Base-by-base conservation (phyloP, 2,113 vertebrate genomes). In the Vulpes ferrilata region DNA sequence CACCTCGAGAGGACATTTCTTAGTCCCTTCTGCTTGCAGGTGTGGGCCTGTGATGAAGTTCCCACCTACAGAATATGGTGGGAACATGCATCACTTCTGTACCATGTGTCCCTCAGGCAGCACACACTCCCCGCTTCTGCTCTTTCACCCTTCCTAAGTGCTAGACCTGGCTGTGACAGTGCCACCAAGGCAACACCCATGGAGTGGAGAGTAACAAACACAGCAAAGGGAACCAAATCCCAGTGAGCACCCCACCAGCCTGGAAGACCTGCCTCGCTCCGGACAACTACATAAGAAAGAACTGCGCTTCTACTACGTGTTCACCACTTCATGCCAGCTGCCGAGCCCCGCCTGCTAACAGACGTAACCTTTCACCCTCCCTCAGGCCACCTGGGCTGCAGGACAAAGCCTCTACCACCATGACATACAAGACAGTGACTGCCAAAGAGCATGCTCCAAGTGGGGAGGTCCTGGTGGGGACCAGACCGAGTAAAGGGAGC, bases 221-320 rank as follows among this genome's bases (percentile, higher is more conserved):
- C n/a, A 11, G 10, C 2, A 0, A 71, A 3, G 55, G 59, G 22
- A 90, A 27, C 62, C 32, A 8, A 30, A 17, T 25, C 7, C 0
- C 11, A 38, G 38, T 0, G 8, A 71, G 19, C 20, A 3, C 25
- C 12, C 2, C 27, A n/a, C 48, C 20, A n/a, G 74, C 35, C 59
- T 27, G 19, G 27, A 27, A 9, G 57, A 35, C 35, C n/a, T 6
- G 17, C 35, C 60, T 43, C 23, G 25, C 62, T 55, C 19, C 43
- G 3, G 7, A 5, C 19, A 2, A 23, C 30, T 20, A 2, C 0
- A 0, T 10, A 57, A 69, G 7, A 23, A 51, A 78, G 55, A 32
- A 60, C 67, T 0, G 11, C 73, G 3, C 81, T 43, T 22, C 27
- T 2, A 10, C 48, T 25, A 32, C 20, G 25, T 7, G 30, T n/a